Conservation (phyloP, 2,797 vertebrate genomes). For the Pseudochirops cupreus region DNA sequence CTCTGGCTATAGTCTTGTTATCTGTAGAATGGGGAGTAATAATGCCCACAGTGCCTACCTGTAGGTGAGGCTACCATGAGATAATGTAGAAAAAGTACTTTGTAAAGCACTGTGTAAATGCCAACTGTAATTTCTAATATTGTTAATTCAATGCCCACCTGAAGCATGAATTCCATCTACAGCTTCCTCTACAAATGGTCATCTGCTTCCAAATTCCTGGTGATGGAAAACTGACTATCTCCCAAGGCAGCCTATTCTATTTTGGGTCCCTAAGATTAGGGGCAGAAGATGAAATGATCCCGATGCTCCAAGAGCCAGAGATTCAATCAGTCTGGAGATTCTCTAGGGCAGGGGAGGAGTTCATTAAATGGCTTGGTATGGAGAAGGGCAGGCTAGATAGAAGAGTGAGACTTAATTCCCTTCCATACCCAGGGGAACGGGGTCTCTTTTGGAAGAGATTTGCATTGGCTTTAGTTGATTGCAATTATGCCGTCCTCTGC, state of each 20-base stretch:
- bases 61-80: neutral
- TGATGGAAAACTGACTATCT: neutral
- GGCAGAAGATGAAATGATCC: slow-evolving; percentile 9
- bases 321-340: slow-evolving; percentile 33
- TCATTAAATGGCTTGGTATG: slow-evolving; percentile 64
- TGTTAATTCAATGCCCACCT: neutral
- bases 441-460: slow-evolving; percentile 75
- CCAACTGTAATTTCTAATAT: neutral
- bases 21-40: neutral
- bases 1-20: neutral
- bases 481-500: slow-evolving; percentile 81
- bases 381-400: slow-evolving; percentile 55
- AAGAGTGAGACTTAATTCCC: slow-evolving; percentile 63
- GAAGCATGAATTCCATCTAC: neutral
- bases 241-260: neutral
- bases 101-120: neutral
- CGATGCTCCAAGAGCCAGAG: slow-evolving; percentile 22
- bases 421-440: slow-evolving; percentile 73
- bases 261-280: neutral
- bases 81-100: neutral
- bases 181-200: neutral
- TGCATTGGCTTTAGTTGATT: slow-evolving; percentile 81
- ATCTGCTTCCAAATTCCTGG: neutral
- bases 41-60: neutral
- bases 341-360: slow-evolving; percentile 62